Base-by-base conservation (phyloP, 2,113 vertebrate genomes). In the Bombycilla garrulus region DNA sequence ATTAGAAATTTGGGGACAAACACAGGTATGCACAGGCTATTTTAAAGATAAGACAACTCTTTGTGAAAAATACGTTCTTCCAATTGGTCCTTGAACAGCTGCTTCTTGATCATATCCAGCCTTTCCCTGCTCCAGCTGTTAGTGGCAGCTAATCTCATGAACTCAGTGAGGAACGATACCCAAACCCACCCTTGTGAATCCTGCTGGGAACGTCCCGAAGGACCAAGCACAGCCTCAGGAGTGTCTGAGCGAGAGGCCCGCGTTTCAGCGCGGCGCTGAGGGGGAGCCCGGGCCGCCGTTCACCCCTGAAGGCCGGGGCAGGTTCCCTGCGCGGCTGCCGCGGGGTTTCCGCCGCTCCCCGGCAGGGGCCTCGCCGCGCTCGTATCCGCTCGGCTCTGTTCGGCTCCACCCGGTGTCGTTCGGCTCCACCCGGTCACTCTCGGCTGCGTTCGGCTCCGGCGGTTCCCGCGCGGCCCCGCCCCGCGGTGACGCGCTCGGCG, bases 251-350 rank as follows among this genome's bases (percentile, higher is more conserved):
- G 22, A 31, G 3, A 22, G 11, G 4, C 3, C 13, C 5, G 36
- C 5, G 45, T 4, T 36, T 6, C 10, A 6, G 4, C 3, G 10
- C 6, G 42, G 15, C 42, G 42, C 62, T 29, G 48, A 11, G 11
- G 12, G 7, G 2, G 1, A 15, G 4, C 40, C 6, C 3, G 1
- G 0, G 0, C 1, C 2, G 0, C 11, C 44, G 2, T 2, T 1
- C 31, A 0, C 2, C 2, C 16, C 2, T 6, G 3, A 8, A 0
- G 2, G 15, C 19, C 8, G 1, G 3, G 1, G 1, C 18, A 0
- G 5, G 0, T 0, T 1, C 17, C 10, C 64, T 0, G 6, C 18
- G 1, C 6, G 1, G 3, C 25, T 3, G 19, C 19, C 5, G 5
- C 38, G 19, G 44, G 6, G 12, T 12, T 45, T 10, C 4, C 24